A percentile compares a stretch with the other conserved stretches of the same genome.
Evolutionary conservation across 2,888 invertebrate genomes (phyloP).

Genomic region (Drosophila acutilabella): DNA sequence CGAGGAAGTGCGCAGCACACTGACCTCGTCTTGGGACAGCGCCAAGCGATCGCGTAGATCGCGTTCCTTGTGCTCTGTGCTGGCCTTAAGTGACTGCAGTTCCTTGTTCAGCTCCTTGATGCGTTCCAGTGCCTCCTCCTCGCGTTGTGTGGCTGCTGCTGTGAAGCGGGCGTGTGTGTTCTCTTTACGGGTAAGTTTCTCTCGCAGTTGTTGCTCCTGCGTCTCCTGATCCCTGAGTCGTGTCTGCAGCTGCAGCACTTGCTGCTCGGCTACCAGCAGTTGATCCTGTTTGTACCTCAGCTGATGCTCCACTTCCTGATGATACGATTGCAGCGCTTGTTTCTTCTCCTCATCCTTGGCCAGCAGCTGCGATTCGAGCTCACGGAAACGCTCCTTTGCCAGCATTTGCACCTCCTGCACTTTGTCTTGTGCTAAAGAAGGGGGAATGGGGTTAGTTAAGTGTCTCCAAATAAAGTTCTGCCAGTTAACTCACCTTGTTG

Average conservation of each 20-base stretch:
- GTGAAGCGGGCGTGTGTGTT: conserved; percentile 72
- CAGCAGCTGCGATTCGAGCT: conserved; percentile 77
- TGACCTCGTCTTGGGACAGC: conserved; percentile 83
- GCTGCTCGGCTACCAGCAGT: conserved; percentile 84
- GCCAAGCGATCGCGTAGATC: conserved; percentile 83
- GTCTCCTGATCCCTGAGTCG: conserved; percentile 72
- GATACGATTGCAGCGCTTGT: conserved; percentile 74
- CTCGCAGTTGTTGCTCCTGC: conserved; percentile 76
- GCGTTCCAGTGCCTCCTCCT: conserved; percentile 81
- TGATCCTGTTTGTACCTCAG: conserved; percentile 81
- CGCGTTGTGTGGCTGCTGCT: conserved; percentile 72
- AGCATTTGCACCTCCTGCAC: conserved; percentile 83
- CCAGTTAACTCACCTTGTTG: conserved; percentile 78
- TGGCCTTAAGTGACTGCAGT: conserved; percentile 75
- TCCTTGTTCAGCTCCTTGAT: conserved; percentile 80
- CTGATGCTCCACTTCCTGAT: conserved; percentile 75
- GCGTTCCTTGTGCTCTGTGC: conserved; percentile 79
- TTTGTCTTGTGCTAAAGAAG: conserved; percentile 86
- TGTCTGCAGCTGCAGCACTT: conserved; percentile 76
- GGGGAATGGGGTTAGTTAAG: not conserved
- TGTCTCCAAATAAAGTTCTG: not conserved
- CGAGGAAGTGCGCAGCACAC: conserved; percentile 70
- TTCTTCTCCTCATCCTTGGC: conserved; percentile 78
- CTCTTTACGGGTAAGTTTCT: conserved; percentile 77
- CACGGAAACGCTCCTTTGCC: conserved; percentile 78